Evolutionary conservation across 53 echinoderm and acorn worm genomes (phyloP).

Genomic region (Paelopatides confundens): DNA sequence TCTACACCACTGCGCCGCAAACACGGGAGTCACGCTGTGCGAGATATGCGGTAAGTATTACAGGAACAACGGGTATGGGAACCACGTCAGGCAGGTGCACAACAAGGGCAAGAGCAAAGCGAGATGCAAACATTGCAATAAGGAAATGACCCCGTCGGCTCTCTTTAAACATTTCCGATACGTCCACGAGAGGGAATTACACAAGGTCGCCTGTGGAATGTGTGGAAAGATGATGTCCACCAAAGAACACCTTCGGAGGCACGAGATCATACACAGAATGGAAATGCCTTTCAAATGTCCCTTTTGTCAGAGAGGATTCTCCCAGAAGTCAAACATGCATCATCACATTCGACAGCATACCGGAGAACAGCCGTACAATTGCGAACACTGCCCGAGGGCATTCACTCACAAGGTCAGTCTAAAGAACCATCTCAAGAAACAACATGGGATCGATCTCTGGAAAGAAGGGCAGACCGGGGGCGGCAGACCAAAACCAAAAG

Average conservation of each 20-base stretch:
- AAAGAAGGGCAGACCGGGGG: slow-evolving; percentile 51
- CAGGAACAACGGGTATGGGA: not conserved
- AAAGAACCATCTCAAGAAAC: slow-evolving; percentile 87
- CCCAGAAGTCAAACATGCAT: slow-evolving; percentile 79
- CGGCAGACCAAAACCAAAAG: not conserved
- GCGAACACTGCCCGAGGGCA: slow-evolving; percentile 70
- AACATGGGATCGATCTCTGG: slow-evolving; percentile 90
- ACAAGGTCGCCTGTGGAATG: not conserved
- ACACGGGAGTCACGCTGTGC: not conserved
- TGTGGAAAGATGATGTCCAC: slow-evolving; percentile 8
- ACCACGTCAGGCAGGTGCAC: not conserved
- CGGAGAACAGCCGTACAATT: slow-evolving; percentile 82
- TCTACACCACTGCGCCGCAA: slow-evolving; percentile 2
- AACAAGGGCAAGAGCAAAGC: not conserved
- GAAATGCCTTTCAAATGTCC: slow-evolving; percentile 73
- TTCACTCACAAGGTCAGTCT: slow-evolving; percentile 94
- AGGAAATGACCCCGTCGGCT: not conserved
- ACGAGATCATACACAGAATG: slow-evolving; percentile 9
- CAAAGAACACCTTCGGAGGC: not conserved
- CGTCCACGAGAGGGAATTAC: not conserved
- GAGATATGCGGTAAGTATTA: slow-evolving; percentile 19
- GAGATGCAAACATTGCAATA: not conserved
- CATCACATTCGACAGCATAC: slow-evolving; percentile 87
- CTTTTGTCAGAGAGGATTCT: slow-evolving; percentile 77
- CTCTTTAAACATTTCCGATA: not conserved